Base-by-base conservation (phyloP, 2,797 vertebrate species). In the Cygnus olor region DNA sequence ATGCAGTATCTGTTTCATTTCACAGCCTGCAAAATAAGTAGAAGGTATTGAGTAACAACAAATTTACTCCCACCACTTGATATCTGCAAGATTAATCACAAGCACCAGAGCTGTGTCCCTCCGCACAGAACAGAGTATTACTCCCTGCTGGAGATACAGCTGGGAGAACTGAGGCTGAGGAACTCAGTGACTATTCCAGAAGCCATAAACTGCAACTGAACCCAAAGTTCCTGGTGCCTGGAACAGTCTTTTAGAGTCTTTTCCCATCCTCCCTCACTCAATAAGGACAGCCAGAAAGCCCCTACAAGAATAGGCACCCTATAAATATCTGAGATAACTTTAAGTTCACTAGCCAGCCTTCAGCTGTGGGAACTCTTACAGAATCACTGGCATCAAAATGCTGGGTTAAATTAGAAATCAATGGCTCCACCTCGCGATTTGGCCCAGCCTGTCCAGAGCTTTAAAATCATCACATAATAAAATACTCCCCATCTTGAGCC, bases 301-400 rank as follows among this genome's bases (percentile, higher is more conserved):
- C 20, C 64, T 85, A 36, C 78, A 89, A 85, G 74, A 96, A 94
- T 24, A 93, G 80, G 57, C 80, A 89, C 64, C 49, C 89, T 96
- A 94, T 92, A 94, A 96, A 96, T 97, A 94, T 54, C 74, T 54
- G 47, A 71, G 71, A 88, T 77, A 96, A 92, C 42, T 88, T 60
- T 14, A 69, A 54, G 78, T 68, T 90, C 68, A 51, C 57, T 42
- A 54, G 64, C 42, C 70, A 91, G 80, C 32, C 73, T 77, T 80
- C 32, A 92, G 74, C 78, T 36, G 5, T 94, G 91, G 83, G 91
- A 96, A 94, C 71, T 71, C 56, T 14, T 63, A 68, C 27, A 80
- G 54, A n/a, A 88, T 58, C 54, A 40, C 47, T 80, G 64, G 80
- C 68, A 94, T 53, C 53, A 87, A 91, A 91, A 87, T 27, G 2